Base-by-base conservation (phyloP, 37 sponge, comb jelly and placozoan genomes). In the Cladorhizidae sp. region DNA sequence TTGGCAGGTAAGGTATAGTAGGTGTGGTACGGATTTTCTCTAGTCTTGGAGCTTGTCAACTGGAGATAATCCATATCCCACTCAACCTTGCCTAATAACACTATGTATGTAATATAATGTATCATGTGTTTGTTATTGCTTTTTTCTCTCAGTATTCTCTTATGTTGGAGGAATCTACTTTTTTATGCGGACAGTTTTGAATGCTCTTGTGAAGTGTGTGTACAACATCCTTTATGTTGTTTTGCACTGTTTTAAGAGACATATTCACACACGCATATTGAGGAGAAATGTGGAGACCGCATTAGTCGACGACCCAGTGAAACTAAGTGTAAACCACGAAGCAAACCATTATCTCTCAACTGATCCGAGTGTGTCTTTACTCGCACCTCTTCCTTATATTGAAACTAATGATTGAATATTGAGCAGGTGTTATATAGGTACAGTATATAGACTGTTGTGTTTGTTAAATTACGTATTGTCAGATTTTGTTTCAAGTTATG, bases 111-210 rank as follows among this genome's bases (percentile, higher is more conserved):
- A n/a, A n/a, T n/a, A n/a, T n/a, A n/a, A n/a, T n/a, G n/a, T n/a
- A n/a, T n/a, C n/a, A n/a, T n/a, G n/a, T n/a, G n/a, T n/a, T n/a
- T n/a, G n/a, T n/a, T n/a, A n/a, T n/a, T n/a, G n/a, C n/a, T n/a
- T n/a, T n/a, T n/a, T n/a, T n/a, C n/a, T n/a, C n/a, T n/a, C 76
- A 79, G 80, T 80, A 40, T 80, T 80, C 33, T 45, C 81, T 3
- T 80, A 56, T 33, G 81, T 80, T 26, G 81, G 81, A 32, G 81
- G 81, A 0, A 52, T 71, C 28, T 80, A 80, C 56, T 80, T 80
- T 42, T 80, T 80, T 61, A 25, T 70, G 40, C 39, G 72, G 9
- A 71, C 81, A 12, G 50, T 29, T 57, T 39, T 80, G 29, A 80
- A 80, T 40, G 70, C 72, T 33, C 21, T 71, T 31, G 43, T 80